phyloP scores from a whole-genome alignment of 1,140 invertebrate genomes.

The Nautilus pompilius region DNA sequence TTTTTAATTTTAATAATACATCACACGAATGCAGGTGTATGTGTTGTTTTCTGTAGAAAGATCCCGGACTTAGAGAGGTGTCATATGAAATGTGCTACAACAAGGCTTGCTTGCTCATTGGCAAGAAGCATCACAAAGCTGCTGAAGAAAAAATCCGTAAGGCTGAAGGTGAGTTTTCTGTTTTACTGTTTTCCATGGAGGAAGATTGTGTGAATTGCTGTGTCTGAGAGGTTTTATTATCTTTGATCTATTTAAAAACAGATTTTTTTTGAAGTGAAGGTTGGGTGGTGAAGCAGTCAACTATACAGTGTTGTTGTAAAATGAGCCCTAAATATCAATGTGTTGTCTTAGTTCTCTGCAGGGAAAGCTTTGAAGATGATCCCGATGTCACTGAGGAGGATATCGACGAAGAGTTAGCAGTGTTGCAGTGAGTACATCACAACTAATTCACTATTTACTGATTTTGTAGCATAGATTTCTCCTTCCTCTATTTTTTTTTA shows the following conservation, averaged over 20 bases:
- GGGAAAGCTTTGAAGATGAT: conserved; percentile 82
- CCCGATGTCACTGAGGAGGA: conserved; percentile 78
- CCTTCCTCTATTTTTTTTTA: not conserved
- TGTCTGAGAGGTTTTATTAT: too few relatives aligned
- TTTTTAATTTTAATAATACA: conserved; percentile 6
- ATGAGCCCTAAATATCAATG: too few relatives aligned
- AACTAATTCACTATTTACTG: not conserved
- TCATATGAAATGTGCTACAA: conserved; percentile 92
- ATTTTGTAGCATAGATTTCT: not conserved
- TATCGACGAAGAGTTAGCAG: conserved; percentile 81
- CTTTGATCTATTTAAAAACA: too few relatives aligned
- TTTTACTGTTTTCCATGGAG: too few relatives aligned
- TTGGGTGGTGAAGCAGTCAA: too few relatives aligned
- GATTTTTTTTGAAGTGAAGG: too few relatives aligned
- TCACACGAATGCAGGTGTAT: conserved; percentile 38
- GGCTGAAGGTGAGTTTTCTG: conserved; percentile 64
- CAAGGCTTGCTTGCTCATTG: conserved; percentile 75
- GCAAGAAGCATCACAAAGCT: conserved; percentile 68
- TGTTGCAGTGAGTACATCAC: conserved; percentile 58
- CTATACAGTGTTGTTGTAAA: too few relatives aligned
- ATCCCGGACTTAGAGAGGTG: conserved; percentile 60
- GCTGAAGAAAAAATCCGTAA: conserved; percentile 77
- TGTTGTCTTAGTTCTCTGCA: conserved; percentile 66
- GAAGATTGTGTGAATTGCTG: too few relatives aligned
- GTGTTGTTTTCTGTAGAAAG: conserved; percentile 46